Evolutionary conservation across 2,888 invertebrate genomes (phyloP).

Genomic region (Diaperis boleti): DNA sequence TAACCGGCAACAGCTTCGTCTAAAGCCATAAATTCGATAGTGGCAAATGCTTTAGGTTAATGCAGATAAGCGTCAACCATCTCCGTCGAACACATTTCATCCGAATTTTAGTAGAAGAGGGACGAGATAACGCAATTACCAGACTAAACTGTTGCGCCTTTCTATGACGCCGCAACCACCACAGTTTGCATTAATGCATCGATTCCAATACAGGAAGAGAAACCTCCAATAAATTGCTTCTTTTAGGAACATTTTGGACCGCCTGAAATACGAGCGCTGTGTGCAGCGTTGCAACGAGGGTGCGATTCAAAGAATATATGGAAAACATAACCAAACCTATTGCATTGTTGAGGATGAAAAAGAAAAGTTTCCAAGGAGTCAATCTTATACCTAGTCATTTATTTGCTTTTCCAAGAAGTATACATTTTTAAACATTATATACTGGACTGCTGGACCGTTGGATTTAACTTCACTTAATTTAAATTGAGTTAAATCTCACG

Average conservation of each 20-base stretch:
- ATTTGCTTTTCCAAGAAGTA: no score
- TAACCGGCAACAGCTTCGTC: background rate
- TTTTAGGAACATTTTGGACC: background rate
- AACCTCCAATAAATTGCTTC: slow-evolving; percentile 7
- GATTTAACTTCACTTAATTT: no score
- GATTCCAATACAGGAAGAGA: slow-evolving; percentile 29
- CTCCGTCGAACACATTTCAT: slow-evolving; percentile 21
- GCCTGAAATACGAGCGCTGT: background rate
- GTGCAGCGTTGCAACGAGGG: no score
- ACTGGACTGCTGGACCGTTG: no score
- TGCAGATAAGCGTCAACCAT: slow-evolving; percentile 2
- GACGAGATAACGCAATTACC: slow-evolving; percentile 36
- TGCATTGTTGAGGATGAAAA: no score
- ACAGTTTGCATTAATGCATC: slow-evolving; percentile 38
- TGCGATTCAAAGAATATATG: background rate
- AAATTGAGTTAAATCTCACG: no score
- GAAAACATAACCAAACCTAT: background rate
- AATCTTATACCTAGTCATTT: no score
- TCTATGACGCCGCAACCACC: slow-evolving; percentile 26
- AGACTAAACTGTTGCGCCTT: slow-evolving; percentile 35
- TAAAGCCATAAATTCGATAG: background rate
- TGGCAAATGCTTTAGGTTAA: background rate
- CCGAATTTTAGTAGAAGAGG: slow-evolving; percentile 22
- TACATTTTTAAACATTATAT: no score
- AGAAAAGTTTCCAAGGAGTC: background rate